phyloP scores from a whole-genome alignment of 92 coral and sea anemone species.

The Siderastrea radians region DNA sequence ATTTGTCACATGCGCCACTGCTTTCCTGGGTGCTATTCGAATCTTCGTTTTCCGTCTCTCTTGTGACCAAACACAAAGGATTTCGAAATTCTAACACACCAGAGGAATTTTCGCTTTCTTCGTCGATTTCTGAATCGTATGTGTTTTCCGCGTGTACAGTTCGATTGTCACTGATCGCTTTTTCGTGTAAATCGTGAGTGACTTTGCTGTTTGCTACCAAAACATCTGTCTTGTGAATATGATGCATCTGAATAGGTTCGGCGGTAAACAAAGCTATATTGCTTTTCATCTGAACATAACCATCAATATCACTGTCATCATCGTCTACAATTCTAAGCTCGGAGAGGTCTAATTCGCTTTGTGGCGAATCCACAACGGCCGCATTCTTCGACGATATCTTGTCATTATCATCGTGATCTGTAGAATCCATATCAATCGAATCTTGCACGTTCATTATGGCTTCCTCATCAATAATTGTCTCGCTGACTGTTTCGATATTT shows the following conservation, averaged over 20 bases:
- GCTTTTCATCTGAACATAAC: slow-evolving; percentile 76
- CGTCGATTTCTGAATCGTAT: slow-evolving; percentile 28
- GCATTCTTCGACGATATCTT: background rate
- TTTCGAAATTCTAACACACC: slow-evolving; percentile 48
- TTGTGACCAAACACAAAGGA: slow-evolving; percentile 43
- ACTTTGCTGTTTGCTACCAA: slow-evolving; percentile 19
- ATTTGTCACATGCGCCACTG: slow-evolving; percentile 28
- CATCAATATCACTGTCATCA: slow-evolving; percentile 54
- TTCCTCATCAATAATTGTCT: slow-evolving; percentile 8
- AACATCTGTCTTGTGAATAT: slow-evolving; percentile 29
- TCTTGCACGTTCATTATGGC: background rate
- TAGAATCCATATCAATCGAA: background rate
- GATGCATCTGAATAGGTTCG: background rate
- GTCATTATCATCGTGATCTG: background rate
- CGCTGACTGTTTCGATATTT: slow-evolving; percentile 20
- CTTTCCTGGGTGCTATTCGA: background rate
- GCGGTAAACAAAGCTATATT: slow-evolving; percentile 33
- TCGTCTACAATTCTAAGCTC: slow-evolving; percentile 30
- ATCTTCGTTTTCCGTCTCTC: slow-evolving; percentile 1
- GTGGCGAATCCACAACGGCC: background rate
- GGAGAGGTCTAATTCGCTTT: slow-evolving; percentile 19
- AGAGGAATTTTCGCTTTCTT: slow-evolving; percentile 10
- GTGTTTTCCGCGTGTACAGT: background rate
- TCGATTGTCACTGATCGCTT: slow-evolving; percentile 10
- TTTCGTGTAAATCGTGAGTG: slow-evolving; percentile 2